phyloP scores from a whole-genome alignment of 2,113 vertebrate species.

The Dolichotis patagonum region DNA sequence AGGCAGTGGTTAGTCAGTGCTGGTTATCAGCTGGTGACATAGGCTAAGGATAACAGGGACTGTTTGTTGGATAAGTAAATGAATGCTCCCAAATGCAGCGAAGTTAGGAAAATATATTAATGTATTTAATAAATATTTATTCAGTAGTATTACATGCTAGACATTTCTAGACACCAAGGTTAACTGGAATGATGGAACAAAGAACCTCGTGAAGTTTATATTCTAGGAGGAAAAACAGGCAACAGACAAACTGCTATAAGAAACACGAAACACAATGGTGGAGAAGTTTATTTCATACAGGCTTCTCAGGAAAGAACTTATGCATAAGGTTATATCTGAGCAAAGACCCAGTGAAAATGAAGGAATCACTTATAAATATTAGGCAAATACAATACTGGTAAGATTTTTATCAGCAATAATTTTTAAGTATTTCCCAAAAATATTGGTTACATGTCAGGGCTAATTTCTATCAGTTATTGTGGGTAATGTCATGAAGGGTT shows the following conservation, averaged over 20 bases:
- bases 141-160: background rate
- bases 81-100: background rate
- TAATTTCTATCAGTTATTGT: slow-evolving; percentile 23
- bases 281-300: background rate
- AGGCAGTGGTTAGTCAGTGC: background rate
- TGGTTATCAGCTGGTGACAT: background rate
- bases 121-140: background rate
- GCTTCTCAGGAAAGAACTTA: background rate
- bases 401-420: background rate
- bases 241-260: background rate
- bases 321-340: background rate
- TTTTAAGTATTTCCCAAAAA: background rate
- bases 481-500: background rate
- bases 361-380: background rate
- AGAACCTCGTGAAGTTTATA: background rate
- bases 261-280: background rate
- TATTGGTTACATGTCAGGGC: background rate
- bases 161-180: background rate
- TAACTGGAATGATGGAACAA: background rate
- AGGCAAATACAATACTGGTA: background rate
- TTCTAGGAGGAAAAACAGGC: background rate
- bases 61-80: background rate
- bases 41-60: background rate
- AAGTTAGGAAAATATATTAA: background rate
- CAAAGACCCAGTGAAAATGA: background rate